These are phyloP conservation scores for Luperina nickerlii DNA, from an alignment of 2,888 invertebrate species.

Conservation along the genomic window DNA sequence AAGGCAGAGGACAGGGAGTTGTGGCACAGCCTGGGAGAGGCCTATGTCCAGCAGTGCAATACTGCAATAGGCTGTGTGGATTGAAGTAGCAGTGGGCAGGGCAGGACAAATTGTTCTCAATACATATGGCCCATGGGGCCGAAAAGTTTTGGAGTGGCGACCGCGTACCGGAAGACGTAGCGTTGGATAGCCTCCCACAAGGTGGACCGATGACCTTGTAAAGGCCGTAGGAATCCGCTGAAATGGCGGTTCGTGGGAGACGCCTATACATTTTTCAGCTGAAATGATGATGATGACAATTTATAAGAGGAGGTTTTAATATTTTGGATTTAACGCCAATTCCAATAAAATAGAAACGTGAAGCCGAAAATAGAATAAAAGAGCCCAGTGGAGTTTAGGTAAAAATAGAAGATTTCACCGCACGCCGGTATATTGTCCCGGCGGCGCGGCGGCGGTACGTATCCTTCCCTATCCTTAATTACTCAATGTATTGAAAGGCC, in stretches of 20 bases:
- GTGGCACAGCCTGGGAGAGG: too few relatives aligned
- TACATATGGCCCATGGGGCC: neutral
- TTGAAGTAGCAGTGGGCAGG: neutral
- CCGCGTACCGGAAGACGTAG: neutral
- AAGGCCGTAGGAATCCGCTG: too few relatives aligned
- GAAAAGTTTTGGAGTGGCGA: too few relatives aligned
- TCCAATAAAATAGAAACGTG: slow-evolving; percentile 16
- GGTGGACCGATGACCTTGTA: too few relatives aligned
- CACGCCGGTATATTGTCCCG: neutral
- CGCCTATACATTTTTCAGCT: neutral
- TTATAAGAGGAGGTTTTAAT: neutral
- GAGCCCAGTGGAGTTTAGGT: neutral
- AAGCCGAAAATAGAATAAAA: slow-evolving; percentile 8
- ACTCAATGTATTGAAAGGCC: slow-evolving; percentile 54
- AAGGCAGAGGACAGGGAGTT: too few relatives aligned
- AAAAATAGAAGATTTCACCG: slow-evolving; percentile 19
- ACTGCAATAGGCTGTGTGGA: too few relatives aligned
- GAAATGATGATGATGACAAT: neutral
- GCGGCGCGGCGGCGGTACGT: neutral
- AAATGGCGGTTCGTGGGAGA: neutral
- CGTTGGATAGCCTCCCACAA: neutral
- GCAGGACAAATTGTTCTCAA: neutral
- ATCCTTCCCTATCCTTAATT: slow-evolving; percentile 57
- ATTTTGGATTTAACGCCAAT: neutral
- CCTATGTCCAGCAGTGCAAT: too few relatives aligned